phyloP scores from a whole-genome alignment of 2,797 vertebrate species.

The Gymnopithys bicolor region DNA sequence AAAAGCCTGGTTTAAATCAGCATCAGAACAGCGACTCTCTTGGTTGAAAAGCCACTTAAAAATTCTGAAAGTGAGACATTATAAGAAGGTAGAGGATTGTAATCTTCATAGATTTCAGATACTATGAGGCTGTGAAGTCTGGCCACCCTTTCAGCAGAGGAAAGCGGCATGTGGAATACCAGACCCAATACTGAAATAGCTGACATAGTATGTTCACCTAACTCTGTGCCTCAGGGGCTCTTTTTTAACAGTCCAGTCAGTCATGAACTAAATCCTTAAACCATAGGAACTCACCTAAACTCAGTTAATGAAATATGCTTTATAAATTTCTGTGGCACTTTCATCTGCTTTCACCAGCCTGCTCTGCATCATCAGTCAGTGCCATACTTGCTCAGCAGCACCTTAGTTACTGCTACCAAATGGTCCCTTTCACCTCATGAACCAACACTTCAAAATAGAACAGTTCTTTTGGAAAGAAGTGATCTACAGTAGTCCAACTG shows the following conservation, averaged over 20 bases:
- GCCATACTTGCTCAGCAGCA: neutral
- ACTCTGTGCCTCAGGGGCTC: neutral
- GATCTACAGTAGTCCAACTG: neutral
- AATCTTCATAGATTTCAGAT: neutral
- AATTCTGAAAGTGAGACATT: neutral
- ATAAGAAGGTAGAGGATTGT: neutral
- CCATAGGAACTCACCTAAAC: neutral
- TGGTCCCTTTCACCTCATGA: neutral
- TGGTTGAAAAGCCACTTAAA: neutral
- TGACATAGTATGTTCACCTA: neutral
- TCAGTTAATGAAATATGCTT: neutral
- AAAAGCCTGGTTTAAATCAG: neutral
- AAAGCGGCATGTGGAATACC: neutral
- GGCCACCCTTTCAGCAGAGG: neutral
- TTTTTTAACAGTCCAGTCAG: neutral
- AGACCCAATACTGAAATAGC: neutral
- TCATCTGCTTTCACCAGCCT: neutral
- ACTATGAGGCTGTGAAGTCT: neutral
- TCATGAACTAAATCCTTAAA: neutral
- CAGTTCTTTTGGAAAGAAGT: neutral
- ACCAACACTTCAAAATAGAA: neutral
- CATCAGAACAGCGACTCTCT: neutral
- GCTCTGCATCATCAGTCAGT: neutral
- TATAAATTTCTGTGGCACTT: neutral
- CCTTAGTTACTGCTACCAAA: fast-evolving